Conservation (phyloP, 2,888 invertebrate genomes). For the Andricus curvator region DNA sequence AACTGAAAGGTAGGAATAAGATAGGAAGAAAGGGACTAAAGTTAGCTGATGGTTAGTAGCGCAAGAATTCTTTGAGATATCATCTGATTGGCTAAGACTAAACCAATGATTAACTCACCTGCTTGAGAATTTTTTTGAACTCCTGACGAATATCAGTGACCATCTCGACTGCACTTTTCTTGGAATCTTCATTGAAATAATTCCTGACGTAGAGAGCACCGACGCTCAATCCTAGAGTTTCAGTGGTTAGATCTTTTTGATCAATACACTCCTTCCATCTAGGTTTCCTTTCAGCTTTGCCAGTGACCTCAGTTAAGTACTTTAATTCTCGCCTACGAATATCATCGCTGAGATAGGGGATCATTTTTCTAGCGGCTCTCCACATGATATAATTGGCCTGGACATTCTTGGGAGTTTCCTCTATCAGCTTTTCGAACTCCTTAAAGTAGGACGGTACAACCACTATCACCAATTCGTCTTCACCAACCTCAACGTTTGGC, state of each 20-base stretch:
- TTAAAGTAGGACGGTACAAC: conserved; percentile 90
- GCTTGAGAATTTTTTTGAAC: conserved; percentile 88
- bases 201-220: conserved; percentile 93
- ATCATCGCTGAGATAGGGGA: conserved; percentile 89
- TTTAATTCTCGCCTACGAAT: conserved; percentile 88
- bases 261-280: conserved; percentile 96
- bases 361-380: conserved; percentile 90
- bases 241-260: conserved; percentile 87
- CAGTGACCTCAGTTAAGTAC: conserved; percentile 90
- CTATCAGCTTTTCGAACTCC: conserved; percentile 84
- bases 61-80: too few relatives aligned
- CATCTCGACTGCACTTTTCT: conserved; percentile 91
- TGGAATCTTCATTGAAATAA: conserved; percentile 92
- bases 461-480: conserved; percentile 89
- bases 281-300: conserved; percentile 90
- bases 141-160: conserved; percentile 90
- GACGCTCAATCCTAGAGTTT: conserved; percentile 87
- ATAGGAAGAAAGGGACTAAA: too few relatives aligned
- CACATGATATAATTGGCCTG: conserved; percentile 96
- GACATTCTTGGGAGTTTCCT: conserved; percentile 82
- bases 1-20: too few relatives aligned
- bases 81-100: too few relatives aligned
- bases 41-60: too few relatives aligned
- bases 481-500: conserved; percentile 81
- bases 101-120: conserved; percentile 73